Evolutionary conservation across 2,888 invertebrate genomes (phyloP).

Genomic region (Brachylomia viminalis): DNA sequence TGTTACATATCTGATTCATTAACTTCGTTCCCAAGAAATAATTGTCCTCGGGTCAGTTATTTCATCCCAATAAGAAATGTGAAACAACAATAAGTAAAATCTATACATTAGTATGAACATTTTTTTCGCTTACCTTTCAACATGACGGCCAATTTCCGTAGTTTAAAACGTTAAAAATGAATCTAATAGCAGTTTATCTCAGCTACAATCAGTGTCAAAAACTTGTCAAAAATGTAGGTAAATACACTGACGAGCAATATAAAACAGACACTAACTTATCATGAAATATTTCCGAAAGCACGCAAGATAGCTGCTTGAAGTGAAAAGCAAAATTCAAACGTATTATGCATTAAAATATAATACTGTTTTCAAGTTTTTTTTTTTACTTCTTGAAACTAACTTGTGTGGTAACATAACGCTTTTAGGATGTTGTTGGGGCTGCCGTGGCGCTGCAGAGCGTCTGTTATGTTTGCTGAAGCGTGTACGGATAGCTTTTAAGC

Average conservation of each 20-base stretch:
- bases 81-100: constrained; percentile 7
- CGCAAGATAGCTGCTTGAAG: no score
- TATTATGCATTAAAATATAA: no score
- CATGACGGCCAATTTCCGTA: background rate
- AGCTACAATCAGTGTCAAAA: background rate
- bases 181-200: background rate
- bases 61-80: constrained; percentile 31
- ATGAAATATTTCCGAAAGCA: no score
- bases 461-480: no score
- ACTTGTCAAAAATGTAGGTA: background rate
- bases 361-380: no score
- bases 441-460: no score
- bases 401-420: no score
- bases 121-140: background rate
- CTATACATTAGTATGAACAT: background rate
- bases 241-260: background rate
- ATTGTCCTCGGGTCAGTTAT: constrained; percentile 47
- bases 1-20: constrained; percentile 33
- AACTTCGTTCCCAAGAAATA: constrained; percentile 37
- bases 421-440: no score
- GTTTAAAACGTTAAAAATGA: background rate
- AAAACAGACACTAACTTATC: no score
- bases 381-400: no score
- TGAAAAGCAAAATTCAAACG: no score
- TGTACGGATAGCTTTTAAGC: no score